These are phyloP conservation scores for Sandelia bainsii DNA, from an alignment of 2,797 vertebrate species.

Conservation along the genomic window DNA sequence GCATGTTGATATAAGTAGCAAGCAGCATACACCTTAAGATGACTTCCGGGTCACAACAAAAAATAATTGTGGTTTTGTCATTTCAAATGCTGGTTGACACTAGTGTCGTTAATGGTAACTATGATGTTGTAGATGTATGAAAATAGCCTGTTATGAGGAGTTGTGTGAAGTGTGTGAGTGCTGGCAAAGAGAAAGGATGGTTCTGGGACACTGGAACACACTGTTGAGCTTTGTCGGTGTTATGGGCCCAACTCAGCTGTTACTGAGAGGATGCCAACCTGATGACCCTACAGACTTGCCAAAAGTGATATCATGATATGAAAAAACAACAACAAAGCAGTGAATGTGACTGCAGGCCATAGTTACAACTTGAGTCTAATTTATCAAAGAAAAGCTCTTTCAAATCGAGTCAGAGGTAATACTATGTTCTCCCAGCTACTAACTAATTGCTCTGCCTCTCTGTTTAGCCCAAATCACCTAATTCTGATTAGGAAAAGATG, in stretches of 20 bases:
- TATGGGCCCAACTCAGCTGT: background rate
- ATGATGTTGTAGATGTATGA: too few relatives aligned
- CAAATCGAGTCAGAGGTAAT: slow-evolving; percentile 12
- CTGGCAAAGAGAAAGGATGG: background rate
- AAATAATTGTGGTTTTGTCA: too few relatives aligned
- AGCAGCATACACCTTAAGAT: too few relatives aligned
- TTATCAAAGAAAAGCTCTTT: slow-evolving; percentile 31
- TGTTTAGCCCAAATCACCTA: slow-evolving; percentile 22
- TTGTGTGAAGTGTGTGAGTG: background rate
- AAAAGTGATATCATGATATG: background rate
- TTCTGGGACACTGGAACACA: too few relatives aligned
- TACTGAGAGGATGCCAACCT: too few relatives aligned
- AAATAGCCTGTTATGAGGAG: too few relatives aligned
- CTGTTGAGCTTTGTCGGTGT: too few relatives aligned
- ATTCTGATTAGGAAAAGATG: slow-evolving; percentile 20
- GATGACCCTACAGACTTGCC: background rate
- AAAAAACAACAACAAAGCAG: background rate
- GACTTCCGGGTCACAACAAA: too few relatives aligned
- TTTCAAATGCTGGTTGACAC: background rate
- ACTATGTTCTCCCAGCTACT: slow-evolving; percentile 14
- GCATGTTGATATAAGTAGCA: too few relatives aligned
- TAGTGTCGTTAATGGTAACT: too few relatives aligned
- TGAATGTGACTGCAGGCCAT: slow-evolving; percentile 9
- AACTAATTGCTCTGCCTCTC: slow-evolving; percentile 28
- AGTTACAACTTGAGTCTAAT: slow-evolving; percentile 22